Percentiles rank a stretch among this genome's conserved stretches.
phyloP scores from a whole-genome alignment of 2,113 vertebrate genomes.

The Epinephelus moara region DNA sequence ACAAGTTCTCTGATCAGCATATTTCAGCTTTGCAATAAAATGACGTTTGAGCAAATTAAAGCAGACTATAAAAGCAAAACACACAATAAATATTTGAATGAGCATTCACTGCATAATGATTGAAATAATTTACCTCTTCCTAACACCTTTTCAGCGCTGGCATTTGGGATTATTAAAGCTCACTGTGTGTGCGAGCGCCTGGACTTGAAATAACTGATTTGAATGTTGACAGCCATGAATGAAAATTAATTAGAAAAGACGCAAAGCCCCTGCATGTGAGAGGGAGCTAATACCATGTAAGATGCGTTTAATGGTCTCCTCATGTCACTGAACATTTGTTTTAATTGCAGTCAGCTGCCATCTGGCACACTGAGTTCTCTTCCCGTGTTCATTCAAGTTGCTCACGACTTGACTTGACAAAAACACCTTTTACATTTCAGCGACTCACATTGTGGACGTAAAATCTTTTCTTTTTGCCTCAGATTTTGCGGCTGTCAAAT shows the following conservation, averaged over 20 bases:
- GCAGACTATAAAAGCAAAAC: slow-evolving; percentile 7
- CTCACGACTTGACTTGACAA: slow-evolving; percentile 7
- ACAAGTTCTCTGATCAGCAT: slow-evolving; percentile 7
- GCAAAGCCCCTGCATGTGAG: not conserved
- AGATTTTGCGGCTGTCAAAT: slow-evolving; percentile 11
- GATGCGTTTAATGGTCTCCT: slow-evolving; percentile 19
- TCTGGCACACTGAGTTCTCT: not conserved
- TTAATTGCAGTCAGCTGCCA: slow-evolving; percentile 22
- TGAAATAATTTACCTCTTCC: not conserved
- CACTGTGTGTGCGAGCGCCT: not conserved
- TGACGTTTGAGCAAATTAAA: slow-evolving; percentile 7
- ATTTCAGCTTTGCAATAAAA: not conserved
- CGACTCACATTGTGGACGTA: not conserved
- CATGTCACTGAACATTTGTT: slow-evolving; percentile 23
- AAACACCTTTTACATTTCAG: slow-evolving; percentile 2
- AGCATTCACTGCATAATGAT: not conserved
- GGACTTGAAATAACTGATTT: slow-evolving; percentile 22
- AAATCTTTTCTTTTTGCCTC: not conserved
- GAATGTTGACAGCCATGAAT: slow-evolving; percentile 18
- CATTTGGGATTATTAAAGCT: slow-evolving; percentile 10
- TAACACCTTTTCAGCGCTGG: slow-evolving; percentile 4
- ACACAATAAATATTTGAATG: not conserved
- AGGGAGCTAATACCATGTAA: slow-evolving; percentile 1
- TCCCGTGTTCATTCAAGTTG: slow-evolving; percentile 4
- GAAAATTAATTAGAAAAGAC: slow-evolving; percentile 34